Evolutionary conservation across 2,797 vertebrate species (phyloP), one percentile per base, ranked within the genome.

Genomic region (Anas georgica): DNA sequence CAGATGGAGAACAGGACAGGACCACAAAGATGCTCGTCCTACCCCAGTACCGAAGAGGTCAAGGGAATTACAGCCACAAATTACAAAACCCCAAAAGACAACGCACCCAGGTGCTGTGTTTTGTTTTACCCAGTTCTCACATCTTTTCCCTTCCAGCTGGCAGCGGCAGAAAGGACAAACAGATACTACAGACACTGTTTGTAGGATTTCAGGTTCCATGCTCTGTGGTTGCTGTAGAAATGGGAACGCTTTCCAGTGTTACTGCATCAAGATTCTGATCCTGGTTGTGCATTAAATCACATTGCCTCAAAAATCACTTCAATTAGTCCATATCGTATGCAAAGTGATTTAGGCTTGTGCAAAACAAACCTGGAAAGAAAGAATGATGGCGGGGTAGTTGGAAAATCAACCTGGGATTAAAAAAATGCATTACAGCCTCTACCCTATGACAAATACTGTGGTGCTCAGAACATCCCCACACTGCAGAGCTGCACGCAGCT

Each of bases 371-470:
- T 58, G 37, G 9, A n/a, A 69, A 76, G n/a, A 17, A 41, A 33
- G 4, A 73, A 31, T 2, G 33, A 22, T 12, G 39, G 26, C 5
- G 12, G 5, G 45, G n/a, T 1, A 1, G 29, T 21, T n/a, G 18
- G 18, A 63, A 68, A 70, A 41, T 15, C 39, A 88, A 21, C 17
- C 10, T 17, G 59, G 64, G 39, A 58, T 66, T 10, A 69, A 23
- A 28, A 18, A 56, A 62, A 4, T 16, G 25, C 14, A 28, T 52
- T 62, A 50, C 16, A 70, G 69, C 20, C 17, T 84, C 54, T 80
- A 39, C 10, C 60, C 31, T 26, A 17, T 41, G 1, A 1, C 28
- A 67, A 23, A 17, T 8, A 21, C 39, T 14, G 11, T 1, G 0
- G 4, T 2, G 2, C 29, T 85, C 11, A 10, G 4, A 23, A 59